Evolutionary conservation across 2,113 vertebrate genomes (phyloP).

Genomic region (Oreochromis spilurus): DNA sequence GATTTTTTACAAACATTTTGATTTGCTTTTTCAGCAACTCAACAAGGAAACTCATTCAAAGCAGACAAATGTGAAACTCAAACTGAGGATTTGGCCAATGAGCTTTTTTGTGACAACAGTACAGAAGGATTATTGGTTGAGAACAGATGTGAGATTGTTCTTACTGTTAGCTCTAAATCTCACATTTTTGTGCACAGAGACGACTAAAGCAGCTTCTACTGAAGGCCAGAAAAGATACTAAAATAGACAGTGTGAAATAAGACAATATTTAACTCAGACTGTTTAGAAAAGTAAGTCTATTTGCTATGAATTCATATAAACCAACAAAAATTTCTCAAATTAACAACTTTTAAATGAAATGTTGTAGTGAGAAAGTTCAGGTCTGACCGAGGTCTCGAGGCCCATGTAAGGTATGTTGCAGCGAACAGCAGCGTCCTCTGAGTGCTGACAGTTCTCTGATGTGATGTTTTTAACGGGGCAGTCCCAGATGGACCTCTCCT

Average conservation of each 20-base stretch:
- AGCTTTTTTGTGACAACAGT: constrained; percentile 8
- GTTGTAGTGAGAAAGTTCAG: not conserved
- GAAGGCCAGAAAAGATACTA: not conserved
- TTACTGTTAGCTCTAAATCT: not conserved
- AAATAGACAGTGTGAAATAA: not conserved
- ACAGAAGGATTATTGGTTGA: not conserved
- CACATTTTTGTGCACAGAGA: not conserved
- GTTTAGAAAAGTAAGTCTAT: not conserved
- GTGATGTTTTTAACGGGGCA: constrained; percentile 91
- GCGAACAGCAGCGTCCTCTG: constrained; percentile 81
- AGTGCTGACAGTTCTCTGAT: constrained; percentile 85
- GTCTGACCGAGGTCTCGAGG: constrained; percentile 85
- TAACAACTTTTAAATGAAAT: not conserved
- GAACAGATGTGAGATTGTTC: not conserved
- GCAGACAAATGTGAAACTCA: not conserved
- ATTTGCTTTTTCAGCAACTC: not conserved
- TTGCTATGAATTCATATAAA: not conserved
- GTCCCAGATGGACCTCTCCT: constrained; percentile 84
- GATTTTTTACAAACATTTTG: not conserved
- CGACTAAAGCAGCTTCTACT: not conserved
- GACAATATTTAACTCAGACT: not conserved
- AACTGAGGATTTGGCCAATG: not conserved
- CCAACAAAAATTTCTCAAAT: accelerated
- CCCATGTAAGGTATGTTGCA: constrained; percentile 91
- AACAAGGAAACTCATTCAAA: not conserved